phyloP scores from a whole-genome alignment of 2,113 vertebrate genomes.

The Ivindomyrus marchei region DNA sequence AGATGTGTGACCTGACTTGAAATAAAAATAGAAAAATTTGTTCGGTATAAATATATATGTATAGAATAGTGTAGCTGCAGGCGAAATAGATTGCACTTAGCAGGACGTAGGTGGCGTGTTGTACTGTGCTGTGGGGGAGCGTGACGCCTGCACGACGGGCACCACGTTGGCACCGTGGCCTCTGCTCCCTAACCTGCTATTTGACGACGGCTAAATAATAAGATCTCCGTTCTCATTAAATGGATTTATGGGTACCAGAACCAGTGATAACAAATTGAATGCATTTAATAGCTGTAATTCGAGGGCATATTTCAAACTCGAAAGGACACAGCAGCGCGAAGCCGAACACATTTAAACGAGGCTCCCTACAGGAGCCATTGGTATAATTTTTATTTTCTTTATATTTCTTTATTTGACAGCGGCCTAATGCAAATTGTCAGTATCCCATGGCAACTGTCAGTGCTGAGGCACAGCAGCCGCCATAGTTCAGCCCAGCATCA shows the following conservation, averaged over 20 bases:
- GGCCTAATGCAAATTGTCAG: neutral
- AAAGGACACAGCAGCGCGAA: neutral
- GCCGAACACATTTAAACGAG: neutral
- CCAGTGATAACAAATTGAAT: neutral
- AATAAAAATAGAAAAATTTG: too few relatives aligned
- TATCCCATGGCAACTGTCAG: constrained; percentile 4
- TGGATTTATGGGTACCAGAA: neutral
- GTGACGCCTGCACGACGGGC: neutral
- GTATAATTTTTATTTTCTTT: neutral
- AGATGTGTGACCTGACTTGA: too few relatives aligned
- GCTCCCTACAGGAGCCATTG: neutral
- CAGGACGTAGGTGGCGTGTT: neutral
- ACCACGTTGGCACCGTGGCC: neutral
- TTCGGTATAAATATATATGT: neutral
- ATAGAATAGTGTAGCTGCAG: neutral
- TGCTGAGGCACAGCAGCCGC: neutral
- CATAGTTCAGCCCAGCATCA: neutral
- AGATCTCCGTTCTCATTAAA: neutral
- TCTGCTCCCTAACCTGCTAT: neutral
- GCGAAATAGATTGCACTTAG: neutral
- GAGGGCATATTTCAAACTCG: neutral
- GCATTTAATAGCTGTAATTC: neutral
- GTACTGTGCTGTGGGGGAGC: neutral
- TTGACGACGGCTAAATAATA: neutral
- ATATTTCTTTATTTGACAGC: neutral